Conservation (phyloP, 2,888 invertebrate genomes). For the Lucinisca nassula region DNA sequence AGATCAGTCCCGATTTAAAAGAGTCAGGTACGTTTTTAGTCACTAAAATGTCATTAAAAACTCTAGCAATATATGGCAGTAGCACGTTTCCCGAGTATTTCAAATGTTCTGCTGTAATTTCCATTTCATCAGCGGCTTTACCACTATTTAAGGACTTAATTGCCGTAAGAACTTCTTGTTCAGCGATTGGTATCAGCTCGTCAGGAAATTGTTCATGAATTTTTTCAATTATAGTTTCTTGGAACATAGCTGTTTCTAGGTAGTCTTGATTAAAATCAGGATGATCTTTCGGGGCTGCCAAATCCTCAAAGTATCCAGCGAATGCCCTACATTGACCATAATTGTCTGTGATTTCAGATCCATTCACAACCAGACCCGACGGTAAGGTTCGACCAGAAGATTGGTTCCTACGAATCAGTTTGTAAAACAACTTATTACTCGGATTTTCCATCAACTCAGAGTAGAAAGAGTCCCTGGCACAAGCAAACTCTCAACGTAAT, state of each 20-base stretch:
- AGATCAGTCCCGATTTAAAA: conserved; percentile 12
- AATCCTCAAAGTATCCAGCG: conserved; percentile 4
- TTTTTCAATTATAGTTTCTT: not conserved
- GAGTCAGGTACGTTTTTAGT: not conserved
- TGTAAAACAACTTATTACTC: conserved; percentile 1
- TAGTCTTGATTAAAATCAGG: not conserved
- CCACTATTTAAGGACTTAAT: conserved; percentile 16
- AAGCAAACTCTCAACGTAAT: not conserved
- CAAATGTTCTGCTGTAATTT: conserved; percentile 8
- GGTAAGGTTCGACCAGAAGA: not conserved
- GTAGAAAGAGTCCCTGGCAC: conserved; percentile 10
- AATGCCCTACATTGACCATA: conserved; percentile 4
- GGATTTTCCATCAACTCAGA: conserved; percentile 22
- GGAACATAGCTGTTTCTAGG: not conserved
- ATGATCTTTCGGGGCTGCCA: conserved; percentile 23
- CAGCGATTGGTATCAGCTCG: not conserved
- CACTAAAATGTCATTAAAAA: conserved; percentile 17
- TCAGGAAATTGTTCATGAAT: not conserved
- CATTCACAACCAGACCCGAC: not conserved
- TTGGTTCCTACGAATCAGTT: conserved; percentile 6
- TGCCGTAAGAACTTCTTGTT: conserved; percentile 3
- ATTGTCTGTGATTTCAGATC: not conserved
- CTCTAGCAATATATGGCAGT: not conserved
- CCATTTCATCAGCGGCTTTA: conserved; percentile 22
- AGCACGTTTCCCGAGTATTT: not conserved